These are phyloP conservation scores for Muntiacus reevesi DNA, from an alignment of 2,113 vertebrate species.

Conservation along the genomic window DNA sequence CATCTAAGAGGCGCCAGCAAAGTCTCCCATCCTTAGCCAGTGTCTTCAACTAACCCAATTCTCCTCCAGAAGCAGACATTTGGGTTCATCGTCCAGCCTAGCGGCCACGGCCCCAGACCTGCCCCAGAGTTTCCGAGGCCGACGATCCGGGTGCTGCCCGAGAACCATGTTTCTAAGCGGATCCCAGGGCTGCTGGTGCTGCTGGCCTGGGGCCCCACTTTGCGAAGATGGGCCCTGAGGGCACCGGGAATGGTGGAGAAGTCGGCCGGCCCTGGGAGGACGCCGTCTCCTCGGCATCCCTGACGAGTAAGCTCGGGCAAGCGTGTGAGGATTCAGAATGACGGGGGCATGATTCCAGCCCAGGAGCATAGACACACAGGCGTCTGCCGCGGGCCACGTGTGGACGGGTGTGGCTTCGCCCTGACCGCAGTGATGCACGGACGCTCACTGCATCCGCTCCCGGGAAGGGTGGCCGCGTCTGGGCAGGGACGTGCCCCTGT, in stretches of 20 bases:
- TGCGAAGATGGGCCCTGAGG: neutral
- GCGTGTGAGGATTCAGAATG: neutral
- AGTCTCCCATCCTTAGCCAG: neutral
- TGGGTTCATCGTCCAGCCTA: neutral
- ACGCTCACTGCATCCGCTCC: no score
- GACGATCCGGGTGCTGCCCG: rapidly evolving
- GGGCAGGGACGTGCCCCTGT: neutral
- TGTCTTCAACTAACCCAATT: neutral
- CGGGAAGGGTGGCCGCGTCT: rapidly evolving
- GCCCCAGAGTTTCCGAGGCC: neutral
- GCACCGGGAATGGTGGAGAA: rapidly evolving
- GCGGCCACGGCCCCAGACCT: neutral
- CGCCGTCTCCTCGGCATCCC: rapidly evolving
- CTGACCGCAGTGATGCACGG: rapidly evolving
- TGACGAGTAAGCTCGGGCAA: rapidly evolving
- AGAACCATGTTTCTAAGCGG: neutral
- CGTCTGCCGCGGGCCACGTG: rapidly evolving
- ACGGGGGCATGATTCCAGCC: rapidly evolving
- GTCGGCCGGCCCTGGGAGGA: neutral
- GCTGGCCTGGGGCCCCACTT: neutral
- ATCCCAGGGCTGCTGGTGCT: neutral
- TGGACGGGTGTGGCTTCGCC: rapidly evolving
- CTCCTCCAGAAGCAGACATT: neutral
- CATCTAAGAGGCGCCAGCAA: rapidly evolving
- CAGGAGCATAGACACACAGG: no score